Conservation (phyloP, 2,113 vertebrate species). For the Oncorhynchus tshawytscha region DNA sequence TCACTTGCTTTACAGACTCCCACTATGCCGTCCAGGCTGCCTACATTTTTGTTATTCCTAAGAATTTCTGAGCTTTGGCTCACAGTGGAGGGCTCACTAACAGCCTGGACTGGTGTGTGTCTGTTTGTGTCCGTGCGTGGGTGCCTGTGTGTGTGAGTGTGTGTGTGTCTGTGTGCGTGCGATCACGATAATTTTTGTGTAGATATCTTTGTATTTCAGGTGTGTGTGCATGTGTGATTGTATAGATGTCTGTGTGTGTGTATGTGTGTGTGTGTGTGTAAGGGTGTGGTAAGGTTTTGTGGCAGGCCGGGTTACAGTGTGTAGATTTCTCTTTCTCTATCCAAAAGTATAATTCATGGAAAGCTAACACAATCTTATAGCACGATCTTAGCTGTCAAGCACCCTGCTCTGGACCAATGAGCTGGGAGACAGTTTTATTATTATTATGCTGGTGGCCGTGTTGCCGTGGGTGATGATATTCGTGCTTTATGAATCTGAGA, state of each 20-base stretch:
- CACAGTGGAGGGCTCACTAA: conserved; percentile 8
- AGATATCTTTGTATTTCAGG: background rate
- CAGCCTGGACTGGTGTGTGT: background rate
- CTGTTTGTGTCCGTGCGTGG: background rate
- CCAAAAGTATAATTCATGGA: conserved; percentile 25
- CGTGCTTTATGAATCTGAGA: conserved; percentile 26
- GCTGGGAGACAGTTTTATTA: conserved; percentile 6
- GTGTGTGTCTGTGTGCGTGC: background rate
- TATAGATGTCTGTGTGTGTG: background rate
- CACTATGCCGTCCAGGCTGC: conserved; percentile 13
- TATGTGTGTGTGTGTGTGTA: background rate
- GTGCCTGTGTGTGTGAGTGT: background rate
- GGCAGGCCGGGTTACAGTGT: conserved; percentile 5
- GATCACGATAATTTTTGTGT: background rate
- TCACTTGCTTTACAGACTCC: conserved; percentile 25
- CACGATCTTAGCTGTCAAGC: background rate
- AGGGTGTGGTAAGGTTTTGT: background rate
- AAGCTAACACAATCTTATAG: background rate
- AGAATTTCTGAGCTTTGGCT: conserved; percentile 17
- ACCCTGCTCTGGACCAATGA: conserved; percentile 11
- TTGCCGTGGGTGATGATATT: conserved; percentile 21
- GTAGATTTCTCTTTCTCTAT: conserved; percentile 24
- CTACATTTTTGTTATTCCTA: conserved; percentile 32
- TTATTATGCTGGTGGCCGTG: background rate
- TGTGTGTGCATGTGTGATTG: background rate